These are phyloP conservation scores for Orthosia gothica DNA, from an alignment of 2,888 invertebrate species.

Conservation along the genomic window DNA sequence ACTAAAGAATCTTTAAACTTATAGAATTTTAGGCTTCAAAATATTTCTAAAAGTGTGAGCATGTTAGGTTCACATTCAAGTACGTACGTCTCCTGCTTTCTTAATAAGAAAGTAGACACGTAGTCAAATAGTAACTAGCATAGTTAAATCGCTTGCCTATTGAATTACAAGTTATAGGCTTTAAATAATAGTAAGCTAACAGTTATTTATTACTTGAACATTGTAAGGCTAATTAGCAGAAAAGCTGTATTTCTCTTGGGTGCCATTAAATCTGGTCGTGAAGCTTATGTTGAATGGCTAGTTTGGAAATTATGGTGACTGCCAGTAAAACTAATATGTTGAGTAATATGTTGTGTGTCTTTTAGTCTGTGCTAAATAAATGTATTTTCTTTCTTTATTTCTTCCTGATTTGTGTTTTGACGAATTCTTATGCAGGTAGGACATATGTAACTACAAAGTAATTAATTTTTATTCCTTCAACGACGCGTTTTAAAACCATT, in stretches of 20 bases:
- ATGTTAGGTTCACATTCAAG: not conserved
- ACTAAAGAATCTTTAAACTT: not conserved
- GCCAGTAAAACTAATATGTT: not conserved
- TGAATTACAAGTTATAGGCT: conserved; percentile 39
- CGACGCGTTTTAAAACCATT: too few relatives aligned
- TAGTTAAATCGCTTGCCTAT: conserved; percentile 14
- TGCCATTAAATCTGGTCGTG: conserved; percentile 1
- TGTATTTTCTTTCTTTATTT: too few relatives aligned
- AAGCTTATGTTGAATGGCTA: not conserved
- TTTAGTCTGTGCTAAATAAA: too few relatives aligned
- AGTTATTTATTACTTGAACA: conserved; percentile 31
- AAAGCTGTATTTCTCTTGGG: not conserved
- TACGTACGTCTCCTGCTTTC: conserved; percentile 32
- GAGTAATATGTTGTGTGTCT: too few relatives aligned
- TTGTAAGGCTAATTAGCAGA: conserved; percentile 44
- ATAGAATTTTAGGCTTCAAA: too few relatives aligned
- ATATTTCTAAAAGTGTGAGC: not conserved
- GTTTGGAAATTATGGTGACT: not conserved
- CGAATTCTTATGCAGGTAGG: not conserved
- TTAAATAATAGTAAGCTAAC: conserved; percentile 28
- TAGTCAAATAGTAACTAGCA: conserved; percentile 23
- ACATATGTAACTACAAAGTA: not conserved
- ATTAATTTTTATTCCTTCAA: too few relatives aligned
- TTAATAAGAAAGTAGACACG: conserved; percentile 30
- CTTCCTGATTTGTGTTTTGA: not conserved